Percentiles rank a stretch among this genome's conserved stretches.
Conservation (phyloP, 2,113 vertebrate species). For the Ochotona curzoniae region DNA sequence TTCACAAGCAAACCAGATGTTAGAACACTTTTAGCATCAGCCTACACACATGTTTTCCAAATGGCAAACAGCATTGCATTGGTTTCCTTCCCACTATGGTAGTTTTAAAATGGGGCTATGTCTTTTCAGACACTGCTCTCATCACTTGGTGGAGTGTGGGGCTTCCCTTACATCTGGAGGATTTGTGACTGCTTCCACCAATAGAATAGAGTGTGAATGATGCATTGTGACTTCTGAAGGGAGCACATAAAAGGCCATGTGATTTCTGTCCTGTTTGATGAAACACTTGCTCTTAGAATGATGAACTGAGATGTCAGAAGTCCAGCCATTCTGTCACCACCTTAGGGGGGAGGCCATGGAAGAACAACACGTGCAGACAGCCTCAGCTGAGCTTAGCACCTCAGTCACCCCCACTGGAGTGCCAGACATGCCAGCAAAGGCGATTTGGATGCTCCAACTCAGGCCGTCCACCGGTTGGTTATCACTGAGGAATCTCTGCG, state of each 20-base stretch:
- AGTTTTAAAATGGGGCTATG: background rate
- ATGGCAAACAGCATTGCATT: background rate
- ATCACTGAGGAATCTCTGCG: background rate
- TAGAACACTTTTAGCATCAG: background rate
- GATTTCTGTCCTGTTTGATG: background rate
- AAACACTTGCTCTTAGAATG: background rate
- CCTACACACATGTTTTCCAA: constrained; percentile 19
- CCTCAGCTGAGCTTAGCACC: background rate
- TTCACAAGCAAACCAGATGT: background rate
- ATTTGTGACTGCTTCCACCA: background rate
- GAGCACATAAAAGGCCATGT: background rate
- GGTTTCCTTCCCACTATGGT: background rate
- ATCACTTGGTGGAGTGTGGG: background rate
- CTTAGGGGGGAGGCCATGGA: background rate
- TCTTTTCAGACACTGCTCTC: background rate
- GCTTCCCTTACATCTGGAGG: background rate
- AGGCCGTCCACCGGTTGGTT: background rate
- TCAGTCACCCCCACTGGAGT: background rate
- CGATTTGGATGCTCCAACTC: background rate
- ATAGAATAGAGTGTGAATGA: background rate
- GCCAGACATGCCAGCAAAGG: background rate
- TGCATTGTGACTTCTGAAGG: background rate
- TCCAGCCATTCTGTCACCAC: background rate
- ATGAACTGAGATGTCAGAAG: background rate
- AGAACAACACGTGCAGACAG: background rate